phyloP scores from a whole-genome alignment of 2,797 vertebrate species.

The Cuculus canorus region DNA sequence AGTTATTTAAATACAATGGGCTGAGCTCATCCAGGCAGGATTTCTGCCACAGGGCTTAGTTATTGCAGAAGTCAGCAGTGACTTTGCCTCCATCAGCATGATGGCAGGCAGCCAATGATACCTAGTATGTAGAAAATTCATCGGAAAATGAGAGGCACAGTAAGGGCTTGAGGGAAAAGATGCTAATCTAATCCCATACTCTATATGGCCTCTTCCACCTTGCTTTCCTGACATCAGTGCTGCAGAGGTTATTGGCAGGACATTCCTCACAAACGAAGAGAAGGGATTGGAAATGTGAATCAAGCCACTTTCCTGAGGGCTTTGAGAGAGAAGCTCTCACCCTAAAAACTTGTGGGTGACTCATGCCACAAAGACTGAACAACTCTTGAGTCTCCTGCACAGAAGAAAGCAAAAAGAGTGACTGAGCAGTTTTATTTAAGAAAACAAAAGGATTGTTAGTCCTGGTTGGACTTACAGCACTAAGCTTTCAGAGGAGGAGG shows the following conservation, averaged over 20 bases:
- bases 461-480: not conserved
- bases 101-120: not conserved
- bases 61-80: not conserved
- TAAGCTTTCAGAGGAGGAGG: not conserved
- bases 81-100: not conserved
- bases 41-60: not conserved
- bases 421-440: not conserved
- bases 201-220: accelerated
- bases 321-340: not conserved
- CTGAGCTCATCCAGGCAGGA: not conserved
- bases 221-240: not conserved
- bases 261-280: not conserved
- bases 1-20: accelerated
- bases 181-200: not conserved
- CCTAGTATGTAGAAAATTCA: not conserved
- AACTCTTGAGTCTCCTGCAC: not conserved
- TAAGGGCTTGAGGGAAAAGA: not conserved
- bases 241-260: not conserved
- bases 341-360: not conserved
- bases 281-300: not conserved
- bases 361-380: not conserved
- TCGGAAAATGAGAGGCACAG: not conserved
- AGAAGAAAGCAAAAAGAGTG: not conserved
- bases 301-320: not conserved
- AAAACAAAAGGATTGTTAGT: not conserved